Evolutionary conservation across 2,797 vertebrate genomes (phyloP).

Genomic region (Chaenodraco wilsoni): DNA sequence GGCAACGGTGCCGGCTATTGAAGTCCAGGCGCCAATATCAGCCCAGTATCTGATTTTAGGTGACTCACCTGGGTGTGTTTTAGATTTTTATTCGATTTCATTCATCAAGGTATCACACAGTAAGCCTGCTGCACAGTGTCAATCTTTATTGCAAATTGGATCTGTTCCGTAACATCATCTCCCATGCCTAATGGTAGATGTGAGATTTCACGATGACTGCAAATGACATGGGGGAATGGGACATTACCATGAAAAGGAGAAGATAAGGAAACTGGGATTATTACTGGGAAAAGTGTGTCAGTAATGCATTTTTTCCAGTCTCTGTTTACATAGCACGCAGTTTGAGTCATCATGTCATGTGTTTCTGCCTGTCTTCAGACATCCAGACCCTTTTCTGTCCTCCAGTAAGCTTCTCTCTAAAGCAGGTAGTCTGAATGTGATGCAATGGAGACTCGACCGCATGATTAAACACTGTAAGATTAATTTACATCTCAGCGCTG

Average conservation of each 20-base stretch:
- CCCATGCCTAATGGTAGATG: conserved; percentile 28
- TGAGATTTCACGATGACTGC: conserved; percentile 46
- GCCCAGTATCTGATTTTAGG: conserved; percentile 25
- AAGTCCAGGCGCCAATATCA: conserved; percentile 19
- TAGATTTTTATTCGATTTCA: conserved; percentile 19
- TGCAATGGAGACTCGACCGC: conserved; percentile 44
- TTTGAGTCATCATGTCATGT: conserved; percentile 23
- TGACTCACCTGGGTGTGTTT: conserved; percentile 20
- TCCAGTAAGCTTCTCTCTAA: conserved; percentile 25
- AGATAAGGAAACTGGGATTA: conserved; percentile 15
- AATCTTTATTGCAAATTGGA: conserved; percentile 58
- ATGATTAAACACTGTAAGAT: conserved; percentile 54
- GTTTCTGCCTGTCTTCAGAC: conserved; percentile 32
- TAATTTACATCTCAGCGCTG: conserved; percentile 50
- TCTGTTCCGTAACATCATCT: conserved; percentile 54
- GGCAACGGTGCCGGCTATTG: conserved; percentile 34
- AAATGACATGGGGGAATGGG: conserved; percentile 45
- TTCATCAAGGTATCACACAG: conserved; percentile 34
- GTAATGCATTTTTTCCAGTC: conserved; percentile 21
- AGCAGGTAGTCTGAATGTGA: conserved; percentile 50
- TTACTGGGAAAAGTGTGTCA: conserved; percentile 23
- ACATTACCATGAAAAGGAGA: conserved; percentile 50
- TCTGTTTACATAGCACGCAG: conserved; percentile 13
- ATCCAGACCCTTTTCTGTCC: conserved; percentile 7
- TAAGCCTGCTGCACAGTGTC: conserved; percentile 20